Percentiles rank a stretch among this genome's conserved stretches.
These are phyloP conservation scores for Papilio helenus DNA, from an alignment of 1,140 invertebrate genomes.

Conservation along the genomic window DNA sequence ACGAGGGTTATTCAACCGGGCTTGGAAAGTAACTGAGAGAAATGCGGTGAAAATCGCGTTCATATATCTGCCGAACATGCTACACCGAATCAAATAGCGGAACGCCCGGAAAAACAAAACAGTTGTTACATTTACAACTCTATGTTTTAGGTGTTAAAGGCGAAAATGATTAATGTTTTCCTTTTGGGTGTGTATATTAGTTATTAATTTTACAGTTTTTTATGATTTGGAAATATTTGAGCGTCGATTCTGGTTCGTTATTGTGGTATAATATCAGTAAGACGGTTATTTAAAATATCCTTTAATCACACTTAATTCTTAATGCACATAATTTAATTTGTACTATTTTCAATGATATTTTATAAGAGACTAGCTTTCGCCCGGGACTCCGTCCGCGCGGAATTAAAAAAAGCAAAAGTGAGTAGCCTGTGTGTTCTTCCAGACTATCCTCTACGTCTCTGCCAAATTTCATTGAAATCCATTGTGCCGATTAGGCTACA, in stretches of 20 bases:
- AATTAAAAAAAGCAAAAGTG: no score
- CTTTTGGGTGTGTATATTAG: not conserved
- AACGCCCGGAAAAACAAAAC: slow-evolving; percentile 40
- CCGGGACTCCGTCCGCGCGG: no score
- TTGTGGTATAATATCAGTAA: not conserved
- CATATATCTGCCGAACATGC: slow-evolving; percentile 49
- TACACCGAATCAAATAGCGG: slow-evolving; percentile 47
- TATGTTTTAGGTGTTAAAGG: slow-evolving; percentile 21
- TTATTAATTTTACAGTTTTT: not conserved
- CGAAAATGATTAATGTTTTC: not conserved
- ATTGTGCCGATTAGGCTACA: no score
- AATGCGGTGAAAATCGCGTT: slow-evolving; percentile 67
- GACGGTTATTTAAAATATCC: no score
- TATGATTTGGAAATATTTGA: not conserved
- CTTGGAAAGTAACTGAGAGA: slow-evolving; percentile 66
- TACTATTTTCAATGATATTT: not conserved
- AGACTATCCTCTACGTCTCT: no score
- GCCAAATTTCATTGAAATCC: no score
- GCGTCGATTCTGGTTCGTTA: not conserved
- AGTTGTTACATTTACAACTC: slow-evolving; percentile 38
- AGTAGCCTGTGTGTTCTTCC: no score
- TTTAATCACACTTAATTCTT: no score
- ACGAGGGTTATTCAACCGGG: slow-evolving; percentile 65
- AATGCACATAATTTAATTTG: no score
- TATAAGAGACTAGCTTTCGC: not conserved